Base-by-base conservation (phyloP, 2,888 invertebrate genomes). In the Bombylius major region DNA sequence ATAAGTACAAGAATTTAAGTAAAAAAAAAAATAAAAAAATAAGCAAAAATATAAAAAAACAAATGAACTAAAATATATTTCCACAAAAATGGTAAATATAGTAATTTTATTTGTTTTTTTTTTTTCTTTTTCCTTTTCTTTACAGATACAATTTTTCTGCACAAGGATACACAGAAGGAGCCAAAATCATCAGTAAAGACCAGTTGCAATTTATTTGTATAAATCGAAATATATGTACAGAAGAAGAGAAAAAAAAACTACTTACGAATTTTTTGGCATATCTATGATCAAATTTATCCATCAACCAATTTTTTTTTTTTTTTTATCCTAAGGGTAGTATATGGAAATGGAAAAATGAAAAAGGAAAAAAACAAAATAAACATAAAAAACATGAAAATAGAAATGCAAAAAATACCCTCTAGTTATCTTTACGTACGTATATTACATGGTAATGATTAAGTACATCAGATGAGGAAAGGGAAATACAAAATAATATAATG, bases 231-330 rank as follows among this genome's bases (percentile, higher is more conserved):
- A 23, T 23, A 23, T 23, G 53, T 32, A 53, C 53, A 36, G 50
- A 44, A 31, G 46, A 50, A 54, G 45, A 46, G 14, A 50, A 4
- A 5, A 42, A 1, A 11, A 42, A 42, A 42, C 4, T 42, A 42
- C 39, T 42, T 42, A 42, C 48, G 48, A 49, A 44, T 36, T 55
- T 56, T 56, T 58, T 58, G 47, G 58, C 58, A 58, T 58, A 58
- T 58, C 58, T 58, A 42, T 42, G 54, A 58, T 58, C 58, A 56
- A 56, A 58, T 58, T 56, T 58, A 56, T 56, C 58, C 58, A 56
- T 52, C 56, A 56, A 54, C 14, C 36, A 36, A 36, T 7, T 36
- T 7, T 36, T 36, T 39, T 39, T 4, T 7, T 39, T 7, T 11
- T 42, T 4, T 42, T 42, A 6, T 42, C 39, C 39, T 42, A 42